Conservation (phyloP, 2,113 vertebrate genomes). For the Hippopotamus amphibius region DNA sequence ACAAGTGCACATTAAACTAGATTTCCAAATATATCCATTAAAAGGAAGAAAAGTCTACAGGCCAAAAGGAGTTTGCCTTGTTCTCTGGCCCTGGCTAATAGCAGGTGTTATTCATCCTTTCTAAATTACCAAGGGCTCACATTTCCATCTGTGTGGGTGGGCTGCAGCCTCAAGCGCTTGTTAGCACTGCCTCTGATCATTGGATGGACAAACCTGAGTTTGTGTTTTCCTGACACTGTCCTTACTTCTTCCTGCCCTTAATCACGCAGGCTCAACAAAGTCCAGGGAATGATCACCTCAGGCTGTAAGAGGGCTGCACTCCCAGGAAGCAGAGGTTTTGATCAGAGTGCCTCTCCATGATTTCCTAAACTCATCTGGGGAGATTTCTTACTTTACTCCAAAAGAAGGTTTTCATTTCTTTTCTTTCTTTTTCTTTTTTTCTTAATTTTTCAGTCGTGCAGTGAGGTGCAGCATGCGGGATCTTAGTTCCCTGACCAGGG, state of each 20-base stretch:
- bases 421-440: neutral
- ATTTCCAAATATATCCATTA: conserved; percentile 25
- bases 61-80: neutral
- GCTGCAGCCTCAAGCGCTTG: neutral
- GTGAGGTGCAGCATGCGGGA: neutral
- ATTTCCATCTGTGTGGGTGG: neutral
- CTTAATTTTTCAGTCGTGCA: neutral
- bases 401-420: neutral
- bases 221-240: neutral
- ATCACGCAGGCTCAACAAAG: neutral
- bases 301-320: neutral
- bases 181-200: neutral
- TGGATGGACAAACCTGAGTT: neutral
- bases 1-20: conserved; percentile 30
- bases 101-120: neutral
- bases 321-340: neutral
- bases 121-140: neutral
- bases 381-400: conserved; percentile 41
- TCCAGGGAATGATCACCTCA: neutral
- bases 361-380: neutral
- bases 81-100: neutral
- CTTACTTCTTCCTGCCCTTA: neutral
- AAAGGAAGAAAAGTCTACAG: neutral
- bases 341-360: neutral
- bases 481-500: neutral